phyloP scores from a whole-genome alignment of 2,113 vertebrate genomes.

The Haemorhous mexicanus region DNA sequence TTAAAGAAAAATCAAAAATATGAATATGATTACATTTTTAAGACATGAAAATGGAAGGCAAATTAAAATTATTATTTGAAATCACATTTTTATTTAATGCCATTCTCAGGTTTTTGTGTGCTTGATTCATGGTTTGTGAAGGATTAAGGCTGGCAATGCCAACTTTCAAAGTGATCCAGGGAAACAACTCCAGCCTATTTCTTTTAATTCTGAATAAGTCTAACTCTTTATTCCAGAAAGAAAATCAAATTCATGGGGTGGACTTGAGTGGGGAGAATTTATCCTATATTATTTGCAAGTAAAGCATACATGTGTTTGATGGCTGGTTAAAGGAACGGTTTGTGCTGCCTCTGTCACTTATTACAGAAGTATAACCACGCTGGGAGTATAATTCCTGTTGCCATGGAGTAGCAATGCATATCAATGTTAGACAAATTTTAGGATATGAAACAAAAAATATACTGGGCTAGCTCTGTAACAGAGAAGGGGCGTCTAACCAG shows the following conservation, averaged over 20 bases:
- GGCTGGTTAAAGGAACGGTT: background rate
- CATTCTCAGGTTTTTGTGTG: background rate
- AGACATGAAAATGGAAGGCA: background rate
- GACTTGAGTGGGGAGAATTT: background rate
- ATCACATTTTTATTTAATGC: background rate
- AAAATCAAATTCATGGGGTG: background rate
- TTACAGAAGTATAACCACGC: background rate
- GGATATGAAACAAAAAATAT: background rate
- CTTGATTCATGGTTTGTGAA: background rate
- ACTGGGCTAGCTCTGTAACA: background rate
- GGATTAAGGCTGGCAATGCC: background rate
- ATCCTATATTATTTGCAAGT: background rate
- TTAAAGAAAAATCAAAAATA: background rate
- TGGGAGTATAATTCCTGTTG: background rate
- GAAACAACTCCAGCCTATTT: background rate
- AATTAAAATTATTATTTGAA: background rate
- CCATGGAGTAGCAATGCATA: background rate
- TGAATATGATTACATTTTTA: background rate
- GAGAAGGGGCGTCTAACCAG: background rate
- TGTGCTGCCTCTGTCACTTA: background rate
- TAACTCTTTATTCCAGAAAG: background rate
- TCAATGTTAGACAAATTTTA: background rate
- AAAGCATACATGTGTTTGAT: background rate
- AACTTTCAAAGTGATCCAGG: background rate
- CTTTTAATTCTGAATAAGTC: background rate